These are phyloP conservation scores for Dugesia japonica DNA, from an alignment of 2,888 invertebrate species.

Conservation along the genomic window DNA sequence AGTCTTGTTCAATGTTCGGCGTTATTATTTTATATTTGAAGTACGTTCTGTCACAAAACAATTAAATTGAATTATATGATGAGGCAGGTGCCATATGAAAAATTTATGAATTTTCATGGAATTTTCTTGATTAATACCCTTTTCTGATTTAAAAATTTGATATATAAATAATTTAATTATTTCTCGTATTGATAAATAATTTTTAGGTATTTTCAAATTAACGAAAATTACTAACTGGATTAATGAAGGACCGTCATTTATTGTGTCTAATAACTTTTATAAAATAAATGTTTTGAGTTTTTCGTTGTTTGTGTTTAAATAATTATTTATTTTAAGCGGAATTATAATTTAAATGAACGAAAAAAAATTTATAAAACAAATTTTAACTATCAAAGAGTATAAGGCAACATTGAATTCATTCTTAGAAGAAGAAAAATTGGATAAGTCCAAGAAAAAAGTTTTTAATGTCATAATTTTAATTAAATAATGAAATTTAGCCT, in stretches of 20 bases:
- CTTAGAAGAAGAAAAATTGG: not conserved
- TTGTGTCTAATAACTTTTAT: too few relatives aligned
- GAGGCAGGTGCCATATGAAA: not conserved
- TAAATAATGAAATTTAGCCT: not conserved
- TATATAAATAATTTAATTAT: not conserved
- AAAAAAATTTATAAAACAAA: not conserved
- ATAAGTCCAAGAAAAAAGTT: not conserved
- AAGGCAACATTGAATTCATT: not conserved
- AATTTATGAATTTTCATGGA: not conserved
- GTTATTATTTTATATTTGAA: too few relatives aligned
- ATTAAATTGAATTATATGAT: too few relatives aligned
- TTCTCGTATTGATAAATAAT: not conserved
- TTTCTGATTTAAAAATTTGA: not conserved
- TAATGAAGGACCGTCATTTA: too few relatives aligned
- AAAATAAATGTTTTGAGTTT: too few relatives aligned
- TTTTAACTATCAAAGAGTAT: constrained; percentile 14
- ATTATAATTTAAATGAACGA: not conserved
- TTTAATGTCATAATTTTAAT: not conserved
- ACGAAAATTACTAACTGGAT: too few relatives aligned
- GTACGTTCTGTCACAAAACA: too few relatives aligned
- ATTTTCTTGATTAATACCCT: not conserved
- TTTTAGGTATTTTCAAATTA: not conserved
- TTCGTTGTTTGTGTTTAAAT: not conserved
- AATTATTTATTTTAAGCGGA: not conserved
- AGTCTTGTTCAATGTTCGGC: too few relatives aligned